phyloP scores from a whole-genome alignment of 2,113 vertebrate species.

The Tachuris rubrigastra region DNA sequence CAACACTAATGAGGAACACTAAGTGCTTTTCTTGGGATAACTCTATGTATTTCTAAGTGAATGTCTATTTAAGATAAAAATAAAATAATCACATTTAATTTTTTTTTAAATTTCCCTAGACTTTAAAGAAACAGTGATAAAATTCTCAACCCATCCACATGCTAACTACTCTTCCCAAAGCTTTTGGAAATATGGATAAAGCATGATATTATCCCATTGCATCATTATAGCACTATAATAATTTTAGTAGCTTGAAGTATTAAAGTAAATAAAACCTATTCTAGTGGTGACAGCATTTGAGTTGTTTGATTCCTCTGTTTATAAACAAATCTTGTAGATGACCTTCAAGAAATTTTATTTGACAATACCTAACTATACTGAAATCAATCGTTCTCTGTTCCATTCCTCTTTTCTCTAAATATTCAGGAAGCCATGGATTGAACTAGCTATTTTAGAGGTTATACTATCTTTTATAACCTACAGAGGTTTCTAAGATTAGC shows the following conservation, averaged over 20 bases:
- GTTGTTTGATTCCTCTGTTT: not conserved
- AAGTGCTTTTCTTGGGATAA: constrained; percentile 7
- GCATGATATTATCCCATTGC: not conserved
- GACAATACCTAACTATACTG: not conserved
- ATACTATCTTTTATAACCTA: not conserved
- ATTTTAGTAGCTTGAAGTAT: not conserved
- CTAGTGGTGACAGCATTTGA: not conserved
- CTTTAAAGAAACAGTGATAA: not conserved
- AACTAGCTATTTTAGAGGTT: not conserved
- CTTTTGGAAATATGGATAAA: not conserved
- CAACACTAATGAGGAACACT: not conserved
- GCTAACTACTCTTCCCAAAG: not conserved
- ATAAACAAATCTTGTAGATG: not conserved
- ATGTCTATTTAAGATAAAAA: not conserved
- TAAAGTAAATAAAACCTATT: not conserved
- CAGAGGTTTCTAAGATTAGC: not conserved
- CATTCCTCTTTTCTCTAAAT: not conserved
- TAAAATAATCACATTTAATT: not conserved
- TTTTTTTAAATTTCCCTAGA: not conserved
- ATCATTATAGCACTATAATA: not conserved
- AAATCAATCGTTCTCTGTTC: not conserved
- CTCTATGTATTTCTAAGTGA: not conserved
- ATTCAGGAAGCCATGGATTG: not conserved
- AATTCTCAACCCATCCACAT: not conserved
- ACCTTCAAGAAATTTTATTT: not conserved